Evolutionary conservation across 1,140 invertebrate species (phyloP), one percentile per base, ranked within the genome.

Genomic region (Trachelipus rathkii): DNA sequence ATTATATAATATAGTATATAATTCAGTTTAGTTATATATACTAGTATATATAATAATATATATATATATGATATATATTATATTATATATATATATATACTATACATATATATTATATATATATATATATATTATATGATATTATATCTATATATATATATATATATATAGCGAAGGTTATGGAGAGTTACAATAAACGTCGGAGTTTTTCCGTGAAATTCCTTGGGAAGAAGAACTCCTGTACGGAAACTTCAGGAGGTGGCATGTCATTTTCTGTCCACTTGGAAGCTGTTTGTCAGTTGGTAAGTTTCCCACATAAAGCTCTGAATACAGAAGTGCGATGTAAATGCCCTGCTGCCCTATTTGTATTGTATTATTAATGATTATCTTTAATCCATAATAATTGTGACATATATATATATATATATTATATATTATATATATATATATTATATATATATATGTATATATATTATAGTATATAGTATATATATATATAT

Each of bases 221-320:
- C 84, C 84, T 44, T 87, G 83, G 83, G 76, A 85, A 60, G 85
- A 86, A 75, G 72, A 83, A 73, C 79, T 82, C 19, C 82, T 86
- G 44, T 79, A 82, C 71, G 82, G 84, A 68, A 82, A 82, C 50
- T 85, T 87, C 76, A 78, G 83, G 43, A 80, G 84, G 44, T 87
- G 85, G 85, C 85, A 86, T 75, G 77, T 86, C 46, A 84, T 86
- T 23, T 83, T 85, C 73, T 76, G 86, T 0, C 74, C 82, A 10
- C 70, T 78, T 3, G 82, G 82, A 33, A 81, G 82, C 19, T 74
- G 82, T 5, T 70, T 83, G 13, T 76, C 81, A 15, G 24, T 85
- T 0, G 81, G 85, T 85, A 81, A 82, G 83, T 77, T 33, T 33
- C 33, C 6, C 6, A 6, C 33, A 33, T 6, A 33, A 33, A 33